Evolutionary conservation across 92 coral and sea anemone species (phyloP).

Genomic region (Blastomussa wellsi): DNA sequence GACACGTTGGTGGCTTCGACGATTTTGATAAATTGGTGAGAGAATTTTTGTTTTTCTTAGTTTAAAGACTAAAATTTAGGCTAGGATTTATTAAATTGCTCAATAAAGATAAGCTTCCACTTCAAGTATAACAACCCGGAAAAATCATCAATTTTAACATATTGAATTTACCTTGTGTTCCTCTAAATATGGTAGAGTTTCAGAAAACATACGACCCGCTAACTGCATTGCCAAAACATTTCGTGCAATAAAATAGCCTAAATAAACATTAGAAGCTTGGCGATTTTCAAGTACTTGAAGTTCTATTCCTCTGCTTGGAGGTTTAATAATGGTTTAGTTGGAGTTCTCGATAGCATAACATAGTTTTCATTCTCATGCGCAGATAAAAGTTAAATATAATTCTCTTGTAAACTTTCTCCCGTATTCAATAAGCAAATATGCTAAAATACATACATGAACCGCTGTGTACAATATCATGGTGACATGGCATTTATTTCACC

Average conservation of each 20-base stretch:
- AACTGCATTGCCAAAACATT: not conserved
- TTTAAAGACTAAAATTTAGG: not conserved
- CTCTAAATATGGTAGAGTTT: not conserved
- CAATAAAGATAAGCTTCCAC: not conserved
- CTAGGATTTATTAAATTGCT: not conserved
- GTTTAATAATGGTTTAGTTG: not conserved
- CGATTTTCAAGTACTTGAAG: not conserved
- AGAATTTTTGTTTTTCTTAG: not conserved
- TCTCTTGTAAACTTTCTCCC: not conserved
- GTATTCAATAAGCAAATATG: not conserved
- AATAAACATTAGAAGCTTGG: not conserved
- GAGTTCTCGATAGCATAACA: not conserved
- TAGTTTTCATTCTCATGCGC: not conserved
- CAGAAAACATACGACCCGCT: not conserved
- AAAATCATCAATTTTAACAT: not conserved
- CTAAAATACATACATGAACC: not conserved
- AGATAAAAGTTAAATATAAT: not conserved
- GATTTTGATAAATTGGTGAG: slow-evolving; percentile 90
- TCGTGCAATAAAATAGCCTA: not conserved
- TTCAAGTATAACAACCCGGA: slow-evolving; percentile 6
- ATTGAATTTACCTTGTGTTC: not conserved
- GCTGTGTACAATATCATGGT: slow-evolving; percentile 1
- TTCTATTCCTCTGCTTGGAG: not conserved
- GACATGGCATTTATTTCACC: slow-evolving; percentile 17
- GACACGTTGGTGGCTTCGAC: slow-evolving; percentile 89